A percentile compares a stretch with the other conserved stretches of the same genome.
phyloP scores from a whole-genome alignment of 2,888 invertebrate species.

The Halocaridina rubra region DNA sequence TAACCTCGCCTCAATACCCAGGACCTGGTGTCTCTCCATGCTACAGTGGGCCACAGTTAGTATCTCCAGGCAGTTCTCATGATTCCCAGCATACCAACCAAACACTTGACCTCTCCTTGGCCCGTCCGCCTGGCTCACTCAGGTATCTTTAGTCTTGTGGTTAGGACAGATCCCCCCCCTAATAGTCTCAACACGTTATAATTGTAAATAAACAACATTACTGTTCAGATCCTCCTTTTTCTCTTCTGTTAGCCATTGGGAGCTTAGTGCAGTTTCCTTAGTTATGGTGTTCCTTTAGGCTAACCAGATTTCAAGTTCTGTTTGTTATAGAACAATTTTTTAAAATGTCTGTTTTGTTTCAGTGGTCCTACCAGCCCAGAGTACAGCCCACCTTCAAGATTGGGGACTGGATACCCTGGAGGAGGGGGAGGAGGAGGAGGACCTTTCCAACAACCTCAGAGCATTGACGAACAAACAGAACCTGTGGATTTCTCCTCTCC shows the following conservation, averaged over 20 bases:
- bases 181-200: not conserved
- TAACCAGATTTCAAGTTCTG: no score
- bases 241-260: no score
- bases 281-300: no score
- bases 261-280: no score
- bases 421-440: no score
- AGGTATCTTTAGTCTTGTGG: conserved; percentile 33
- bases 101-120: conserved; percentile 62
- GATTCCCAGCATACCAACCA: conserved; percentile 63
- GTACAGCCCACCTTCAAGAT: conserved; percentile 63
- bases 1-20: conserved; percentile 62
- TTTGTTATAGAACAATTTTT: no score
- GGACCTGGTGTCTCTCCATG: conserved; percentile 63
- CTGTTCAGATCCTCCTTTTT: no score
- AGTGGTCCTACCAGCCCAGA: conserved; percentile 63
- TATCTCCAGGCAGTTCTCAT: conserved; percentile 60
- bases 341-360: no score
- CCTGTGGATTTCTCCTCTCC: conserved; percentile 68
- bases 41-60: conserved; percentile 63
- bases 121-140: conserved; percentile 56
- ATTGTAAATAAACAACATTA: no score
- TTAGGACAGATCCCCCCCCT: not conserved
- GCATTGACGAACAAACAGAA: conserved; percentile 67
- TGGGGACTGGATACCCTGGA: conserved; percentile 59
- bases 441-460: conserved; percentile 55